phyloP scores from a whole-genome alignment of 2,888 invertebrate genomes.

The Anticlea derivata region DNA sequence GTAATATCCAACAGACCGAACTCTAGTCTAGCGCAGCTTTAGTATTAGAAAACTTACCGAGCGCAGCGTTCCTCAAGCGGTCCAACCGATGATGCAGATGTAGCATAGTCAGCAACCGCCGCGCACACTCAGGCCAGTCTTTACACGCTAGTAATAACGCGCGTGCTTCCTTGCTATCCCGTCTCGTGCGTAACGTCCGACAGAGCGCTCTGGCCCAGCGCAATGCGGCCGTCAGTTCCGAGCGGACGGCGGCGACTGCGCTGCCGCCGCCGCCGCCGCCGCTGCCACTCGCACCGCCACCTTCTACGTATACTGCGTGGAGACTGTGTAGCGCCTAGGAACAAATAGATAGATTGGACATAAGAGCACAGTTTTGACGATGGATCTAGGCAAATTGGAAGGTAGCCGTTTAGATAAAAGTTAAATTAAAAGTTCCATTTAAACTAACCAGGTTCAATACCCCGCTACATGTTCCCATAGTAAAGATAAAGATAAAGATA shows the following conservation, averaged over 20 bases:
- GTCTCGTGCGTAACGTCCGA: slow-evolving; percentile 87
- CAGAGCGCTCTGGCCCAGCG: slow-evolving; percentile 89
- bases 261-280: slow-evolving; percentile 74
- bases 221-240: slow-evolving; percentile 93
- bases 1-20: too few relatives aligned
- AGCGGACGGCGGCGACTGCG: slow-evolving; percentile 85
- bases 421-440: too few relatives aligned
- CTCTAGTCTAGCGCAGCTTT: too few relatives aligned
- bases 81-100: slow-evolving; percentile 89
- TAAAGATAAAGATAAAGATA: too few relatives aligned
- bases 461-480: too few relatives aligned
- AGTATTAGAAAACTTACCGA: too few relatives aligned
- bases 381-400: too few relatives aligned
- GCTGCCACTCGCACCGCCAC: slow-evolving; percentile 90
- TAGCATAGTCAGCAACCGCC: slow-evolving; percentile 92
- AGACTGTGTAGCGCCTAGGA: slow-evolving; percentile 92
- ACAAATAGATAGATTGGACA: slow-evolving; percentile 59
- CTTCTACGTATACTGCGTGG: slow-evolving; percentile 97
- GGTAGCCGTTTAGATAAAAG: too few relatives aligned
- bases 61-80: slow-evolving; percentile 25
- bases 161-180: slow-evolving; percentile 87
- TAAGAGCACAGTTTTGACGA: too few relatives aligned
- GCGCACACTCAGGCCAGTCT: slow-evolving; percentile 94
- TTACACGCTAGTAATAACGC: slow-evolving; percentile 88
- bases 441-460: too few relatives aligned